Percentiles rank a stretch among this genome's conserved stretches.
Evolutionary conservation across 2,888 invertebrate species (phyloP).

Genomic region (Caenorhabditis sp.): DNA sequence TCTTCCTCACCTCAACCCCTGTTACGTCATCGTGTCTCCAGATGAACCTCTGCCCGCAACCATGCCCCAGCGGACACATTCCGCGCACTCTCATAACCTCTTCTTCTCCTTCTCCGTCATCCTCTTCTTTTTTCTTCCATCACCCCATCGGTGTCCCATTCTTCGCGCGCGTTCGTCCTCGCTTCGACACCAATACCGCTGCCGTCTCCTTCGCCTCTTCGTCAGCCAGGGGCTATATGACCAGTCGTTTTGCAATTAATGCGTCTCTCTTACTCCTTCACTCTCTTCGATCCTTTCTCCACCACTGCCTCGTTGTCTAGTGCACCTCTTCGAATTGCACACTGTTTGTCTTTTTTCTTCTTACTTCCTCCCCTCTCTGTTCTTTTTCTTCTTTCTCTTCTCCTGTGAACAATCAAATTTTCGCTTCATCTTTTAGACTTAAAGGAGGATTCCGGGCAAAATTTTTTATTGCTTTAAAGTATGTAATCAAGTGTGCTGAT

Average conservation of each 20-base stretch:
- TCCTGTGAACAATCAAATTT: slow-evolving; percentile 47
- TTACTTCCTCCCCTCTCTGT: not conserved
- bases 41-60: slow-evolving; percentile 17
- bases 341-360: slow-evolving; percentile 27
- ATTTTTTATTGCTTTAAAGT: too few relatives aligned
- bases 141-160: slow-evolving; percentile 34
- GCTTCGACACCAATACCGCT: slow-evolving; percentile 56
- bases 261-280: slow-evolving; percentile 28
- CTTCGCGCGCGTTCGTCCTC: slow-evolving; percentile 51
- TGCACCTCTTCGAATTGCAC: slow-evolving; percentile 18
- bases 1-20: not conserved
- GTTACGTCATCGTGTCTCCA: slow-evolving; percentile 1
- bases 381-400: slow-evolving; percentile 7
- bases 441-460: too few relatives aligned
- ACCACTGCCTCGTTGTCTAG: slow-evolving; percentile 31
- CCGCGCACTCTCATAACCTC: not conserved
- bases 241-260: slow-evolving; percentile 65
- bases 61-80: slow-evolving; percentile 37
- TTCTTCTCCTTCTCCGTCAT: slow-evolving; percentile 7
- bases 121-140: not conserved
- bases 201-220: slow-evolving; percentile 16
- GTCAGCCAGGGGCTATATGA: slow-evolving; percentile 49
- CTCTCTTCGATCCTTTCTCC: not conserved
- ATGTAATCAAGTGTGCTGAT: too few relatives aligned
- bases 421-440: slow-evolving; percentile 12